phyloP scores from a whole-genome alignment of 2,888 invertebrate species.

The Cerceris rybyensis region DNA sequence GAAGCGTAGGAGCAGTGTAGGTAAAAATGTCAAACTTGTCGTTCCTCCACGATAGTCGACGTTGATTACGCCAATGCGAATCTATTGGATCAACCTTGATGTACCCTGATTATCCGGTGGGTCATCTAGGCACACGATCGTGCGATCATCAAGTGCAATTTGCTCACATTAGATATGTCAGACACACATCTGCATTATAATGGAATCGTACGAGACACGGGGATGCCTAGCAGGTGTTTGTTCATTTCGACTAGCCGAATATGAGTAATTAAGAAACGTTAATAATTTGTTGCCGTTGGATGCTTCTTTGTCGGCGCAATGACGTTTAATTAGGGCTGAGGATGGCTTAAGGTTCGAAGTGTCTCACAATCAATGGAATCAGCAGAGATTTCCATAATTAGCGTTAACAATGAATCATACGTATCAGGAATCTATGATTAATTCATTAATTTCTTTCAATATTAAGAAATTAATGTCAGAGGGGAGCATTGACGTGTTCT shows the following conservation, averaged over 20 bases:
- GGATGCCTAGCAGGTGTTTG: background rate
- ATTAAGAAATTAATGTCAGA: too few species aligned
- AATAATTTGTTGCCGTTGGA: too few species aligned
- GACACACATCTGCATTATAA: conserved; percentile 33
- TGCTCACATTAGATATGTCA: conserved; percentile 56
- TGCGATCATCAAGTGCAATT: conserved; percentile 61
- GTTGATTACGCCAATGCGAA: conserved; percentile 59
- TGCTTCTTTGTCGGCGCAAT: too few species aligned
- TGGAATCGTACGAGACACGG: conserved; percentile 20
- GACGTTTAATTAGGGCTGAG: too few species aligned
- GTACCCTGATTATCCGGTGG: conserved; percentile 62
- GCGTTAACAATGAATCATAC: too few species aligned
- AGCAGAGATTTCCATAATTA: too few species aligned
- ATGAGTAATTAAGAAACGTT: background rate
- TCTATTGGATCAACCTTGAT: conserved; percentile 76
- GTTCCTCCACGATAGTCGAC: background rate
- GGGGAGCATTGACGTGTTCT: too few species aligned
- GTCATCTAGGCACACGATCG: conserved; percentile 50
- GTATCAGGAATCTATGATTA: too few species aligned
- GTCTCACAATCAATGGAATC: too few species aligned
- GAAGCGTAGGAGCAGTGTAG: conserved; percentile 35
- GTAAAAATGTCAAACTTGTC: conserved; percentile 5
- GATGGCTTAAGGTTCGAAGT: too few species aligned
- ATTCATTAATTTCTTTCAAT: too few species aligned
- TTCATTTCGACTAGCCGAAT: background rate